These are phyloP conservation scores for Hepsetus odoe DNA, from an alignment of 2,113 vertebrate species.

Conservation along the genomic window DNA sequence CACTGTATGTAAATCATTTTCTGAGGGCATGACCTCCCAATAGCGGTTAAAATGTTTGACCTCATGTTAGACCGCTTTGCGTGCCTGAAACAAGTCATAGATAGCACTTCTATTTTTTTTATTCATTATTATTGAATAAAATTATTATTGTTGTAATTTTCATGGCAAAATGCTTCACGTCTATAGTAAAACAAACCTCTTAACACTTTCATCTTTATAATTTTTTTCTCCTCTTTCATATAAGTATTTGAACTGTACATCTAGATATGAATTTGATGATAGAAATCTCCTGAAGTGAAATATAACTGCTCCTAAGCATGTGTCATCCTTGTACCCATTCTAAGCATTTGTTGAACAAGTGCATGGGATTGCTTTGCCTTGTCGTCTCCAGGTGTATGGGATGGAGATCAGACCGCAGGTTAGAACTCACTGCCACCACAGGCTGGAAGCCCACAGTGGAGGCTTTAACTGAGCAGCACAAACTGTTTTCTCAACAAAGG, in stretches of 20 bases:
- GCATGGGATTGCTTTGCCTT: slow-evolving; percentile 70
- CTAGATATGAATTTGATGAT: not conserved
- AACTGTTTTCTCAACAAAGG: slow-evolving; percentile 90
- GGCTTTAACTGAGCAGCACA: slow-evolving; percentile 87
- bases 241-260: too few species aligned
- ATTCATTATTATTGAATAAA: not conserved
- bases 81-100: not conserved
- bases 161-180: not conserved
- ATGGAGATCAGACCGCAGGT: slow-evolving; percentile 45
- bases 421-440: slow-evolving; percentile 33
- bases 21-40: slow-evolving; percentile 45
- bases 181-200: not conserved
- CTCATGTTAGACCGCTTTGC: not conserved
- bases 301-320: slow-evolving; percentile 46
- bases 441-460: slow-evolving; percentile 60
- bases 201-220: not conserved
- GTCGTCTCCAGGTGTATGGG: slow-evolving; percentile 65
- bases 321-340: slow-evolving; percentile 59
- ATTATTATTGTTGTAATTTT: not conserved
- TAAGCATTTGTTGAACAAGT: slow-evolving; percentile 74
- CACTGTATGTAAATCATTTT: slow-evolving; percentile 53
- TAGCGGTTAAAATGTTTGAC: slow-evolving; percentile 25
- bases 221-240: too few species aligned
- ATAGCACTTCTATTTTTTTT: not conserved
- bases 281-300: not conserved